phyloP scores from a whole-genome alignment of 2,797 vertebrate genomes.

The Neoniphon sammara region DNA sequence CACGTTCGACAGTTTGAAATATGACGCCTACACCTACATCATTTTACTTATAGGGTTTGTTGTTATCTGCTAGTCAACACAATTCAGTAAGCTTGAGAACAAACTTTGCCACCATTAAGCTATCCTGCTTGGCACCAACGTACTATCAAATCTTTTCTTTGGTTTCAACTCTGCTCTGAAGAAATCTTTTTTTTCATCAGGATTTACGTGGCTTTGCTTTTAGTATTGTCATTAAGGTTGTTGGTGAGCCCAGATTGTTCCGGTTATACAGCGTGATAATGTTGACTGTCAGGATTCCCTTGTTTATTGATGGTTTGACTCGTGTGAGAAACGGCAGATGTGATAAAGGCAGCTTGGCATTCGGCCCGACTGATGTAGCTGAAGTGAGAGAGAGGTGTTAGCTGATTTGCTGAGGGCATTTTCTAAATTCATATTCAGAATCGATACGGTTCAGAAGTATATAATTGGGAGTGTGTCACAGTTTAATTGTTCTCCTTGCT shows the following conservation, averaged over 20 bases:
- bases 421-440: slow-evolving; percentile 14
- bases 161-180: slow-evolving; percentile 13
- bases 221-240: slow-evolving; percentile 18
- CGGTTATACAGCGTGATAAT: slow-evolving; percentile 44
- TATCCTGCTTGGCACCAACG: not conserved
- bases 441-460: slow-evolving; percentile 35
- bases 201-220: slow-evolving; percentile 2
- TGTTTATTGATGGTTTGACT: slow-evolving; percentile 19
- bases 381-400: slow-evolving; percentile 3
- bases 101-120: not conserved
- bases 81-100: slow-evolving; percentile 16
- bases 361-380: slow-evolving; percentile 7
- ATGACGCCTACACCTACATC: slow-evolving; percentile 11
- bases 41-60: slow-evolving; percentile 2
- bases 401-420: slow-evolving; percentile 18
- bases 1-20: slow-evolving; percentile 14
- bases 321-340: slow-evolving; percentile 15
- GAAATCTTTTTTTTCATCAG: too few species aligned
- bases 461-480: slow-evolving; percentile 46
- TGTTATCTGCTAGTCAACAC: slow-evolving; percentile 6
- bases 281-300: slow-evolving; percentile 16
- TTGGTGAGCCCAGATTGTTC: slow-evolving; percentile 19
- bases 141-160: slow-evolving; percentile 1
- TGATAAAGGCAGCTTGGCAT: slow-evolving; percentile 5
- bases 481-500: slow-evolving; percentile 22